Percentiles rank a stretch among this genome's conserved stretches.
phyloP scores from a whole-genome alignment of 2,888 invertebrate genomes.

The Phrixothrix hirtus region DNA sequence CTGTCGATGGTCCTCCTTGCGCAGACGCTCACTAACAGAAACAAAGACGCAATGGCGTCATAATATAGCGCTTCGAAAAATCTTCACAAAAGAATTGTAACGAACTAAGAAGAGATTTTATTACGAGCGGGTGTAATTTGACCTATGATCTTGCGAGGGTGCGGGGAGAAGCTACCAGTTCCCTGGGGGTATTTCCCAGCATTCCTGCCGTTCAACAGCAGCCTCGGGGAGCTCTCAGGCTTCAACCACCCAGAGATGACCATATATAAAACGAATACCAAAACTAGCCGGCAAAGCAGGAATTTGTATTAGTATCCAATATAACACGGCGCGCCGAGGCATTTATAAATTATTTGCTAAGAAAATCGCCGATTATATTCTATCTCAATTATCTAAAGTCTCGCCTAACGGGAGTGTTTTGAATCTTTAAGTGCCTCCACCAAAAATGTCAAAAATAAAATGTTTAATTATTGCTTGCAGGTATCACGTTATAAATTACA shows the following conservation, averaged over 20 bases:
- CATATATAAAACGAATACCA: conserved; percentile 5
- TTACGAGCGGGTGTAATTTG: conserved; percentile 37
- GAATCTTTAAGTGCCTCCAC: background rate
- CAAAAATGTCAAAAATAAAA: conserved; percentile 9
- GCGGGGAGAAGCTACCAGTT: conserved; percentile 40
- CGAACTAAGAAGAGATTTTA: no score
- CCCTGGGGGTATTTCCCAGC: conserved; percentile 44
- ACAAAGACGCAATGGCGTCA: conserved; percentile 19
- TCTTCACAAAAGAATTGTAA: conserved; percentile 4
- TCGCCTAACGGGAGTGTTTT: no score
- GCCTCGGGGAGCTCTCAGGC: conserved; percentile 36
- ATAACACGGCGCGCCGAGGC: conserved; percentile 7
- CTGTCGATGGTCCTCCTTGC: conserved; percentile 29
- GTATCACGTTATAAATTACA: conserved; percentile 11
- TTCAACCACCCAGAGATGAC: conserved; percentile 29
- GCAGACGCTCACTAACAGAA: conserved; percentile 27
- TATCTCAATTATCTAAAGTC: conserved; percentile 4
- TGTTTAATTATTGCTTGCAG: conserved; percentile 12
- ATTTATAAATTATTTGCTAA: no score
- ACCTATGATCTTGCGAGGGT: conserved; percentile 37
- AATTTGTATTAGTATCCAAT: no score
- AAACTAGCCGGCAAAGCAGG: no score
- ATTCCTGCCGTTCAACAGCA: conserved; percentile 36
- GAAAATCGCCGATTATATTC: no score
- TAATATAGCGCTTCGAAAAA: conserved; percentile 2